Evolutionary conservation across 2,797 vertebrate genomes (phyloP).

Genomic region (Knipowitschia caucasica): DNA sequence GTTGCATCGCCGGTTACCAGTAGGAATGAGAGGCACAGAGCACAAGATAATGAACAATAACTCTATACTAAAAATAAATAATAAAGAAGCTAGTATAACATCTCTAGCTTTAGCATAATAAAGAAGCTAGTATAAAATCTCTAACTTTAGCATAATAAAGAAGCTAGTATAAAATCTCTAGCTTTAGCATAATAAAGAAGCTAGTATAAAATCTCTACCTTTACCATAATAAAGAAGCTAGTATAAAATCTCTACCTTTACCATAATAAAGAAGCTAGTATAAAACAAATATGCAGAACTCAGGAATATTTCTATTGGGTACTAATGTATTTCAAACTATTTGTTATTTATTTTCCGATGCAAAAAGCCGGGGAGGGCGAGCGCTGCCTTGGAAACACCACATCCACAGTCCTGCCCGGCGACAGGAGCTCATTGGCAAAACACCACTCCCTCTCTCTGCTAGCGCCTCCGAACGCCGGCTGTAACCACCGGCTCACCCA

Average conservation of each 20-base stretch:
- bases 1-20: too few relatives aligned
- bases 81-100: too few relatives aligned
- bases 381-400: conserved; percentile 45
- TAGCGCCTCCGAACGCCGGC: conserved; percentile 44
- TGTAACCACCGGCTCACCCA: conserved; percentile 41
- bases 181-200: too few relatives aligned
- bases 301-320: background rate
- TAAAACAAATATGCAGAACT: background rate
- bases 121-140: too few relatives aligned
- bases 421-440: conserved; percentile 62
- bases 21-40: too few relatives aligned
- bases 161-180: too few relatives aligned
- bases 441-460: conserved; percentile 56
- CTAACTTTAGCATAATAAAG: too few relatives aligned
- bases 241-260: background rate
- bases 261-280: background rate
- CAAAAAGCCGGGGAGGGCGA: background rate
- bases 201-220: too few relatives aligned
- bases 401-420: conserved; percentile 51
- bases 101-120: too few relatives aligned
- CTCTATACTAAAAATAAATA: too few relatives aligned
- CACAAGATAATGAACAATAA: too few relatives aligned
- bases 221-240: too few relatives aligned
- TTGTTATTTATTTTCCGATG: background rate
- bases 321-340: background rate